These are phyloP conservation scores for Liolophura sinensis DNA, from an alignment of 1,140 invertebrate genomes.

Conservation along the genomic window DNA sequence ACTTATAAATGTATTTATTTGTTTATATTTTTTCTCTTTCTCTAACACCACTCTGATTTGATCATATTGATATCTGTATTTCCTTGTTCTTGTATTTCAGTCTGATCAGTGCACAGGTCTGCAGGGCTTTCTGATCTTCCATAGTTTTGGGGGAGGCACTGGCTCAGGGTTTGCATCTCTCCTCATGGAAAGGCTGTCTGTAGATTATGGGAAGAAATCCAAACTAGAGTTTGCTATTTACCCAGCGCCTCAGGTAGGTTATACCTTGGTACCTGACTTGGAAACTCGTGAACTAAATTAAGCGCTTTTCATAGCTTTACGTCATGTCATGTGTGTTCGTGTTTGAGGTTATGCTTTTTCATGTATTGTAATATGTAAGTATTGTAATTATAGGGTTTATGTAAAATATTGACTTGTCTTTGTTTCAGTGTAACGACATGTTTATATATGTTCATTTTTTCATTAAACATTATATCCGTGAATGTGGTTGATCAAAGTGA, in stretches of 20 bases:
- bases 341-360: background rate
- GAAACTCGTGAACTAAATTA: constrained; percentile 22
- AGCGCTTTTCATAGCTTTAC: background rate
- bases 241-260: constrained; percentile 54
- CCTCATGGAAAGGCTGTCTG: constrained; percentile 85
- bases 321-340: background rate
- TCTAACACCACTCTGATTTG: background rate
- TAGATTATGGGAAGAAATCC: constrained; percentile 87
- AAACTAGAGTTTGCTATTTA: constrained; percentile 66
- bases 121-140: constrained; percentile 69
- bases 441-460: background rate
- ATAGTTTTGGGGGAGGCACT: constrained; percentile 67
- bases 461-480: background rate
- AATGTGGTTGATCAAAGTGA: background rate
- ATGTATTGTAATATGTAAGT: background rate
- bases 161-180: constrained; percentile 86
- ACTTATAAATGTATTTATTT: background rate
- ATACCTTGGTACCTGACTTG: constrained; percentile 21
- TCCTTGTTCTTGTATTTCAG: constrained; percentile 10
- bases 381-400: background rate
- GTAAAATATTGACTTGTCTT: no score
- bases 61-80: background rate
- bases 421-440: background rate
- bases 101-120: constrained; percentile 80
- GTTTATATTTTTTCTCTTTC: background rate